Evolutionary conservation across 2,888 invertebrate species (phyloP).

Genomic region (Ochropleura plecta): DNA sequence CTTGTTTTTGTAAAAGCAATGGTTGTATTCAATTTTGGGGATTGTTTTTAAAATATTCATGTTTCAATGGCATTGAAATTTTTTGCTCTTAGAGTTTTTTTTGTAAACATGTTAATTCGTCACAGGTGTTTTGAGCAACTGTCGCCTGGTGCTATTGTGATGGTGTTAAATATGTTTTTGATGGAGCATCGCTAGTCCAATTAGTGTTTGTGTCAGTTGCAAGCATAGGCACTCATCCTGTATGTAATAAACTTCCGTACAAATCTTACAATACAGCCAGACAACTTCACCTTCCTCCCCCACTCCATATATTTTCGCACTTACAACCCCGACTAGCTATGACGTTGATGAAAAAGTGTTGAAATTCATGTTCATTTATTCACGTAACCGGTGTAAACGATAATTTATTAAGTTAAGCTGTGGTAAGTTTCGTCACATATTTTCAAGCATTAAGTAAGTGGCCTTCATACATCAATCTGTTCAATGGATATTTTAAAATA

Average conservation of each 20-base stretch:
- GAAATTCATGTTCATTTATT: constrained; percentile 22
- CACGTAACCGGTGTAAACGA: constrained; percentile 27
- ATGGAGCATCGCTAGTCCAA: constrained; percentile 26
- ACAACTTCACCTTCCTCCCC: constrained; percentile 8
- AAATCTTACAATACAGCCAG: constrained; percentile 19
- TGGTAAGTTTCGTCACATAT: constrained; percentile 40
- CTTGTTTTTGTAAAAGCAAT: constrained; percentile 59
- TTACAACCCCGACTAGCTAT: constrained; percentile 1
- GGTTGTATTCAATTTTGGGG: constrained; percentile 55
- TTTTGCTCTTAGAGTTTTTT: constrained; percentile 27
- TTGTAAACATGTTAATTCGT: constrained; percentile 33
- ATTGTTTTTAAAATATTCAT: constrained; percentile 54
- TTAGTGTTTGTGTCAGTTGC: constrained; percentile 33
- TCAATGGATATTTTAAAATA: constrained; percentile 21
- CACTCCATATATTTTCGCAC: constrained; percentile 4
- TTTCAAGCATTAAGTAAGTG: constrained; percentile 20
- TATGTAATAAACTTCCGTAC: constrained; percentile 5
- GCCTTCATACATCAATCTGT: constrained; percentile 46
- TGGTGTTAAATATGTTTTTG: constrained; percentile 30
- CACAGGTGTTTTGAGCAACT: constrained; percentile 16
- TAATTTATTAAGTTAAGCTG: constrained; percentile 30
- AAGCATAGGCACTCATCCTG: not conserved
- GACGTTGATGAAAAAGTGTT: constrained; percentile 17
- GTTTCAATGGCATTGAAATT: constrained; percentile 43
- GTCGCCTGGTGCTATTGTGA: constrained; percentile 12